Evolutionary conservation across 2,797 vertebrate species (phyloP).

Genomic region (Enteromius trimaculatus): DNA sequence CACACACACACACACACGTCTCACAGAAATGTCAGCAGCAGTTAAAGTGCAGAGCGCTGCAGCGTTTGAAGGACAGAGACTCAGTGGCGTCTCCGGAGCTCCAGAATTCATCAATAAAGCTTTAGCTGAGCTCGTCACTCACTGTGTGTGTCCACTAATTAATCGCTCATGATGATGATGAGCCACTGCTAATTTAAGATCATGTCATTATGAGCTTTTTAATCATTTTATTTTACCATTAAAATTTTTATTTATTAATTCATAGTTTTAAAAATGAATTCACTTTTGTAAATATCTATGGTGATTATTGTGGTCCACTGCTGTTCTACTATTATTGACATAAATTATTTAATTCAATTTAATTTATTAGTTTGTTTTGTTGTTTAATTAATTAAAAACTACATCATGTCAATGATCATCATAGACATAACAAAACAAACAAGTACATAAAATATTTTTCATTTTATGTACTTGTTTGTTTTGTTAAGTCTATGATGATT

Average conservation of each 20-base stretch:
- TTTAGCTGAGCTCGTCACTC: background rate
- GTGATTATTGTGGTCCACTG: too few relatives aligned
- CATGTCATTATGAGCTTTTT: background rate
- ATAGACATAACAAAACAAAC: too few relatives aligned
- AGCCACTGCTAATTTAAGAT: background rate
- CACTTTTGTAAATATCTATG: too few relatives aligned
- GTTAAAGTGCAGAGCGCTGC: slow-evolving; percentile 72
- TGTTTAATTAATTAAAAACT: too few relatives aligned
- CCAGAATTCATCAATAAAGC: background rate
- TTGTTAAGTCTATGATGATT: too few relatives aligned
- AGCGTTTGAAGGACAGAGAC: slow-evolving; percentile 57
- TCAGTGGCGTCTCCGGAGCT: too few relatives aligned
- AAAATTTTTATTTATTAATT: background rate
- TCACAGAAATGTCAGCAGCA: slow-evolving; percentile 75
- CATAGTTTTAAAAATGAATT: background rate
- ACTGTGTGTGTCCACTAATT: background rate
- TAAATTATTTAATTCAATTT: too few relatives aligned
- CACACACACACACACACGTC: slow-evolving; percentile 38
- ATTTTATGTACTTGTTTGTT: too few relatives aligned
- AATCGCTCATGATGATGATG: background rate
- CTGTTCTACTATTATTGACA: too few relatives aligned
- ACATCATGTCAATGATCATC: too few relatives aligned
- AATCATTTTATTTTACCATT: background rate
- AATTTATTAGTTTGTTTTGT: too few relatives aligned
- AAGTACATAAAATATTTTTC: too few relatives aligned